A percentile compares a stretch with the other conserved stretches of the same genome.
Evolutionary conservation across 2,888 invertebrate species (phyloP).

Genomic region (Tridacna gigas): DNA sequence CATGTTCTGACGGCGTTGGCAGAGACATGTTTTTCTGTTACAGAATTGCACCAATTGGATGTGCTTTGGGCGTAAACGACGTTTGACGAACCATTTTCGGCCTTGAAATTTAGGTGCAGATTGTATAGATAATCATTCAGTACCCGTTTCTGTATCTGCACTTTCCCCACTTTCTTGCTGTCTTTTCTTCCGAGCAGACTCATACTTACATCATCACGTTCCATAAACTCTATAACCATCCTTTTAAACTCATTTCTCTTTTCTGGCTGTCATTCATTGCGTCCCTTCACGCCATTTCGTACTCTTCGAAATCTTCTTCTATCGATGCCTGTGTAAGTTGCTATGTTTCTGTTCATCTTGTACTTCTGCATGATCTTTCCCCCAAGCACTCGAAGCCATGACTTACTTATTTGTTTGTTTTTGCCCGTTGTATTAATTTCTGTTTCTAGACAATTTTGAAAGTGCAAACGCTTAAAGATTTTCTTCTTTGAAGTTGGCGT

Average conservation of each 20-base stretch:
- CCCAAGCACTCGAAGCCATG: too few relatives aligned
- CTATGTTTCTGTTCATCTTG: too few relatives aligned
- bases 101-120: slow-evolving; percentile 42
- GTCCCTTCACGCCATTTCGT: too few relatives aligned
- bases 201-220: slow-evolving; percentile 41
- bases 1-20: slow-evolving; percentile 51
- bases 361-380: too few relatives aligned
- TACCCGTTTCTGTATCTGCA: slow-evolving; percentile 25
- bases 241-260: not conserved
- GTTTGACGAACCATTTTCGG: slow-evolving; percentile 28
- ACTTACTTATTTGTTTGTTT: too few relatives aligned
- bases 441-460: too few relatives aligned
- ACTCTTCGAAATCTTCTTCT: too few relatives aligned
- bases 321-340: too few relatives aligned
- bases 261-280: not conserved
- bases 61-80: slow-evolving; percentile 35
- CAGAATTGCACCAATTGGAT: slow-evolving; percentile 43
- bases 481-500: too few relatives aligned
- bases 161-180: slow-evolving; percentile 9
- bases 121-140: slow-evolving; percentile 39
- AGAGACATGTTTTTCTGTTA: slow-evolving; percentile 41
- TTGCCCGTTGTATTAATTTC: too few relatives aligned
- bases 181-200: slow-evolving; percentile 31
- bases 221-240: slow-evolving; percentile 29
- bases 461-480: too few relatives aligned